phyloP scores from a whole-genome alignment of 37 sponge, comb jelly and placozoan species.

The Spongilla lacustris region DNA sequence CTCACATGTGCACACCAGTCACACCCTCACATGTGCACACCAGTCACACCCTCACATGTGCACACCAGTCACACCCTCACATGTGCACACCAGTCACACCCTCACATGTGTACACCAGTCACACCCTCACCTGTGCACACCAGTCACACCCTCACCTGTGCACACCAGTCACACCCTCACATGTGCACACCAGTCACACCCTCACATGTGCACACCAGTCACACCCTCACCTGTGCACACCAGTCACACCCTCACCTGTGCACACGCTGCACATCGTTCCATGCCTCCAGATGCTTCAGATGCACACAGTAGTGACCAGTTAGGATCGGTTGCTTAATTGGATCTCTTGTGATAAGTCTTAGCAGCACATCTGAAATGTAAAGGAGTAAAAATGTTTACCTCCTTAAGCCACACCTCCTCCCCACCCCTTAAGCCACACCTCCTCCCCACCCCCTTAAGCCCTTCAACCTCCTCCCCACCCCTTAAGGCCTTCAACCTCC shows the following conservation, averaged over 20 bases:
- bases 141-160: too few relatives aligned
- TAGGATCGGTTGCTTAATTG: neutral
- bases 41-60: too few relatives aligned
- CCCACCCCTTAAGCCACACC: neutral
- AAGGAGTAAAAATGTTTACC: too few relatives aligned
- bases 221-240: neutral
- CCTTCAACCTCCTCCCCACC: neutral
- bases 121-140: too few relatives aligned
- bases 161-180: too few relatives aligned
- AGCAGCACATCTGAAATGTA: neutral
- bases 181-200: too few relatives aligned
- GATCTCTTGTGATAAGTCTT: neutral
- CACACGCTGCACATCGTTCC: slow-evolving; percentile 38
- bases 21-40: too few relatives aligned
- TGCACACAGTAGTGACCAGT: slow-evolving; percentile 46
- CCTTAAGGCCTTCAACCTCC: neutral
- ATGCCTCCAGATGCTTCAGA: slow-evolving; percentile 59
- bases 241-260: slow-evolving; percentile 31
- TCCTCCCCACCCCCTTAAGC: neutral
- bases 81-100: too few relatives aligned
- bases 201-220: neutral
- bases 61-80: too few relatives aligned
- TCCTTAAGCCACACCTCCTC: neutral
- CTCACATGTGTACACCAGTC: too few relatives aligned
- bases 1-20: too few relatives aligned